Base-by-base conservation (phyloP, 2,113 vertebrate genomes). In the Carettochelys insculpta region DNA sequence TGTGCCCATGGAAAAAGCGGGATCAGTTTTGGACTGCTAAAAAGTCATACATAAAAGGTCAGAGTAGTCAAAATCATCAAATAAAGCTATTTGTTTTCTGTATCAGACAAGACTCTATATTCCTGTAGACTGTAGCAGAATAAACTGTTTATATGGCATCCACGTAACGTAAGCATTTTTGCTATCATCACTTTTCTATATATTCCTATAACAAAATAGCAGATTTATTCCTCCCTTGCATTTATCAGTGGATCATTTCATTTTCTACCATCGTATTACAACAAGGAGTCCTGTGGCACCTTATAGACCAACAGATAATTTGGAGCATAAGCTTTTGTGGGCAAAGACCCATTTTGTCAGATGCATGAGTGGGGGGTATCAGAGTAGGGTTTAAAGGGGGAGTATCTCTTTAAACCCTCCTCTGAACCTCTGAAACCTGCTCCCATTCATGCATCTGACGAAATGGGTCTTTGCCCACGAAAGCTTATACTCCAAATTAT, bases 61-160 rank as follows among this genome's bases (percentile, higher is more conserved):
- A 53, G 52, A 89, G 41, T 82, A 86, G 90, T 87, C 6, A 71
- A 92, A 80, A 92, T 27, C 77, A 78, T 31, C 8, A 8, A 43
- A 52, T 87, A 83, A 80, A 89, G 86, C 29, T 47, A 53, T 94
- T 90, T 87, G 17, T 83, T 96, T 95, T 92, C 86, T 68, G 34
- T 38, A 38, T 38, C 83, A 87, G 52, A 94, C 76, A 80, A 90
- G 92, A 51, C 41, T 41, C 9, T 85, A 80, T 80, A 11, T 14
- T 68, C 89, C 61, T 86, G 80, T 79, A 86, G 90, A 25, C 71
- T 58, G 41, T 75, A 75, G 71, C 45, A 24, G 25, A 73, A 73
- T 73, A 68, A 68, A 41, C 8, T 38, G n/a, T 68, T 68, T 38
- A 22, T 22, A 43, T 73, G 43, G 24, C 45, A 27, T 45, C 24